Conservation (phyloP, 1,140 invertebrate genomes). For the Probaryconus sp. region DNA sequence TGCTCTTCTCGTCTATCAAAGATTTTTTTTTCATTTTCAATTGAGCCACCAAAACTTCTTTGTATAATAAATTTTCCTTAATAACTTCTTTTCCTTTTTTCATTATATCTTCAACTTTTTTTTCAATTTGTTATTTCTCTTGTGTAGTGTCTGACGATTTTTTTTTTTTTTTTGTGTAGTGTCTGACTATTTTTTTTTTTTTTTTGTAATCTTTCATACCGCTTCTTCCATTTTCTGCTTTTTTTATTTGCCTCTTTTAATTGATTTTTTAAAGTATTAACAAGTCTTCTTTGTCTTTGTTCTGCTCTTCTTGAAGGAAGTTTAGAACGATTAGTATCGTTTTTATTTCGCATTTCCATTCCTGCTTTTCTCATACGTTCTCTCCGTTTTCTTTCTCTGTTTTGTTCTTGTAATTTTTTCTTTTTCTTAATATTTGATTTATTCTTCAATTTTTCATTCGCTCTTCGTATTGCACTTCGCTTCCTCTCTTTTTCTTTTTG, state of each 20-base stretch:
- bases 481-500: conserved; percentile 16
- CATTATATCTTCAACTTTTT: conserved; percentile 1
- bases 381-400: conserved; percentile 13
- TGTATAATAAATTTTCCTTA: conserved; percentile 3
- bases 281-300: no score
- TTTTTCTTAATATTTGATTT: not conserved
- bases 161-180: not conserved
- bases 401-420: conserved; percentile 10
- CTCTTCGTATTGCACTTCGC: conserved; percentile 7
- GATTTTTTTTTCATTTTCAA: not conserved
- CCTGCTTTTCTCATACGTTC: conserved; percentile 1
- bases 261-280: no score
- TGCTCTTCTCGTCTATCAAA: conserved; percentile 10
- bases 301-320: no score
- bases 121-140: not conserved
- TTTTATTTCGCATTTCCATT: no score
- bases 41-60: conserved; percentile 4
- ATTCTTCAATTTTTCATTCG: not conserved
- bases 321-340: no score
- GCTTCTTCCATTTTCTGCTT: no score
- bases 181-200: no score
- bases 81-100: conserved; percentile 3
- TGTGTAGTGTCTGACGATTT: not conserved
- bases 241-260: no score
- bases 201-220: no score